A percentile compares a stretch with the other conserved stretches of the same genome.
phyloP scores from a whole-genome alignment of 92 coral and sea anemone species.

The Bergia puertoricense region DNA sequence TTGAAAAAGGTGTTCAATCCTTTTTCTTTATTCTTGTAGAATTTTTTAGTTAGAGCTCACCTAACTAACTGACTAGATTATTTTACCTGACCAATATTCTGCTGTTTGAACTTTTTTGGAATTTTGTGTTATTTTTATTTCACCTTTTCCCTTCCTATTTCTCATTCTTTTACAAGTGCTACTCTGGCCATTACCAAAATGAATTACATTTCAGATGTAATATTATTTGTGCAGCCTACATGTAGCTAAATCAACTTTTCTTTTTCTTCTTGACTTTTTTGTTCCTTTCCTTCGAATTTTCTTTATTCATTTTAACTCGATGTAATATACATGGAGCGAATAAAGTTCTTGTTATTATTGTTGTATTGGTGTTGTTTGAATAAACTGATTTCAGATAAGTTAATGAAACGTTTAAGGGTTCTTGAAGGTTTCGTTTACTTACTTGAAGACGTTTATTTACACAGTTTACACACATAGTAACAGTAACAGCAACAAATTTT shows the following conservation, averaged over 20 bases:
- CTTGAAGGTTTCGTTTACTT: not conserved
- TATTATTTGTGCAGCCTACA: too few species aligned
- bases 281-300: not conserved
- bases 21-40: too few species aligned
- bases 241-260: not conserved
- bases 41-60: not conserved
- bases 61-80: not conserved
- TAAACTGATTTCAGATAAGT: too few species aligned
- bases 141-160: not conserved
- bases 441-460: not conserved
- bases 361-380: too few species aligned
- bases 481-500: not conserved
- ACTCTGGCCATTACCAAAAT: too few species aligned
- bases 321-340: not conserved
- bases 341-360: too few species aligned
- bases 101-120: not conserved
- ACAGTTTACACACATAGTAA: not conserved
- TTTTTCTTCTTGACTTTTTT: too few species aligned
- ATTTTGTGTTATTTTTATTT: not conserved
- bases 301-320: not conserved
- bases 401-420: too few species aligned
- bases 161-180: not conserved
- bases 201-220: not conserved
- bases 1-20: not conserved
- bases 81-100: not conserved